phyloP scores from a whole-genome alignment of 2,113 vertebrate genomes.

The Protobothrops flavoviridis region DNA sequence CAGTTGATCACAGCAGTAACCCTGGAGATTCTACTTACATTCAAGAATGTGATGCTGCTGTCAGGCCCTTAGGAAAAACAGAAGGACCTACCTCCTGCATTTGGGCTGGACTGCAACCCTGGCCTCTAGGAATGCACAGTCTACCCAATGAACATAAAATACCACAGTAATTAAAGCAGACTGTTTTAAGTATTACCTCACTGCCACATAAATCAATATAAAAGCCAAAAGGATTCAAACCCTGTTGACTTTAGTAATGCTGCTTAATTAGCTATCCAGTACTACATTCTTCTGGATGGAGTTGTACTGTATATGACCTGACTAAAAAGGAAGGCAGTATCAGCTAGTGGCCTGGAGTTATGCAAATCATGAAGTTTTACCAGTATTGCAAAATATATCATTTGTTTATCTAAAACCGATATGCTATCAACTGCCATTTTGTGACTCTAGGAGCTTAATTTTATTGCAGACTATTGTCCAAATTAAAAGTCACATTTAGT shows the following conservation, averaged over 20 bases:
- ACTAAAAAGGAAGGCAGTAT: neutral
- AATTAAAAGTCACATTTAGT: neutral
- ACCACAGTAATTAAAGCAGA: neutral
- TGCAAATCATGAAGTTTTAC: neutral
- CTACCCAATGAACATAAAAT: neutral
- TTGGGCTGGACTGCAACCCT: neutral
- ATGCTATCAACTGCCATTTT: neutral
- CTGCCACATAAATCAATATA: neutral
- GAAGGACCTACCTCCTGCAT: neutral
- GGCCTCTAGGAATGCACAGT: neutral
- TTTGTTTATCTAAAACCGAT: neutral
- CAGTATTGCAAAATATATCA: neutral
- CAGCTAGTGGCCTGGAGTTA: neutral
- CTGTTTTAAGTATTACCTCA: neutral
- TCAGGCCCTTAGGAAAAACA: neutral
- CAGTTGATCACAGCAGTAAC: neutral
- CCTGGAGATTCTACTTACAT: too few species aligned
- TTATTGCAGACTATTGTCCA: neutral
- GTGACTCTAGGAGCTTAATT: neutral
- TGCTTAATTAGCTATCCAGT: neutral
- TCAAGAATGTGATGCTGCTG: neutral
- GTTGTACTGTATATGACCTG: neutral
- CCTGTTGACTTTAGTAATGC: neutral
- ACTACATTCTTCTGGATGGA: neutral
- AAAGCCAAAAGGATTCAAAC: neutral